Evolutionary conservation across 2,113 vertebrate species (phyloP).

Genomic region (Heptranchias perlo): DNA sequence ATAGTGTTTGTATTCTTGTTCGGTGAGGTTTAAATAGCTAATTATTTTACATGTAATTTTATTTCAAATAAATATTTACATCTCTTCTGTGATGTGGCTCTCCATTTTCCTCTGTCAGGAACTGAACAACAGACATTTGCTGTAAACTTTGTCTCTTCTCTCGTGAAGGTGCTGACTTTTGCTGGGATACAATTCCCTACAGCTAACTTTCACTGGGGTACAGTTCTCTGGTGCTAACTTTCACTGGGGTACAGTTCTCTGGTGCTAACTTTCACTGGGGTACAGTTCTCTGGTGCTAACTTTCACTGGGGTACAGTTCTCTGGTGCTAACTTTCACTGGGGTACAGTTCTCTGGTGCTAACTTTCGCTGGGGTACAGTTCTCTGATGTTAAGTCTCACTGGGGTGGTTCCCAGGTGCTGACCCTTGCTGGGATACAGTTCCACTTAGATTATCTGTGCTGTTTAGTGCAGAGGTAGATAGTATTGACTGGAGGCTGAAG

Average conservation of each 20-base stretch:
- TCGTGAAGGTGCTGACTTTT: not conserved
- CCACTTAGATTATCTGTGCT: not conserved
- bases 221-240: not conserved
- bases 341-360: too few relatives aligned
- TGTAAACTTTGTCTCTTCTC: not conserved
- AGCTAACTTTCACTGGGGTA: not conserved
- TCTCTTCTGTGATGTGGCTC: not conserved
- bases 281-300: not conserved
- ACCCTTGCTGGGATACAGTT: too few relatives aligned
- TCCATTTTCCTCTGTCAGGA: not conserved
- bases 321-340: too few relatives aligned
- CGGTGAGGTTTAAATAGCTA: not conserved
- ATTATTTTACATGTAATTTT: not conserved
- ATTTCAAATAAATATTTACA: not conserved
- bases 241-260: not conserved
- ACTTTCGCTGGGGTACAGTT: not conserved
- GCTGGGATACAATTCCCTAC: not conserved
- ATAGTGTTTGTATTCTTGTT: not conserved
- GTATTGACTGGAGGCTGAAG: not conserved
- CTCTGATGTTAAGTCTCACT: too few relatives aligned
- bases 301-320: not conserved
- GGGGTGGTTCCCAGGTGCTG: too few relatives aligned
- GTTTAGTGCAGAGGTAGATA: not conserved
- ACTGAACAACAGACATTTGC: not conserved
- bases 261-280: not conserved